phyloP scores from a whole-genome alignment of 2,888 invertebrate species.

The Electrophaes corylata region DNA sequence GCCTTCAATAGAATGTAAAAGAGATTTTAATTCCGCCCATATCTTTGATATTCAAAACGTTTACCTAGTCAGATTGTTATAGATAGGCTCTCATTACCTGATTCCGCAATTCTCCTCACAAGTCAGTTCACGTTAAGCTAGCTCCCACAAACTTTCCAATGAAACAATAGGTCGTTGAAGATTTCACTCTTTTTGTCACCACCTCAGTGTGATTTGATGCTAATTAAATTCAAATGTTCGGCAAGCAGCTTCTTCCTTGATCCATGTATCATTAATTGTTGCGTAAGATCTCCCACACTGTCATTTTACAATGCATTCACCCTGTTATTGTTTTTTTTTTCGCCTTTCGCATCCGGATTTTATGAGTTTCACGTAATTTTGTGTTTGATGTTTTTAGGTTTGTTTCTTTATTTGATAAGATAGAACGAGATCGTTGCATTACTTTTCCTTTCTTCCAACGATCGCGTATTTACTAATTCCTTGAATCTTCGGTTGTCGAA shows the following conservation, averaged over 20 bases:
- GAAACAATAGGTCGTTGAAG: conserved; percentile 74
- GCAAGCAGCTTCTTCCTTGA: conserved; percentile 63
- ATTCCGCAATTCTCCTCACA: conserved; percentile 70
- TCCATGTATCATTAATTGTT: conserved; percentile 51
- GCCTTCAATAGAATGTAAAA: conserved; percentile 5
- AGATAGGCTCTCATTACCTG: conserved; percentile 47
- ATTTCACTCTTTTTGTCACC: conserved; percentile 82
- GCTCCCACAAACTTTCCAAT: conserved; percentile 77
- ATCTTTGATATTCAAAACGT: conserved; percentile 19
- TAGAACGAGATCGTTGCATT: conserved; percentile 22
- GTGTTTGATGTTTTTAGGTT: conserved; percentile 23
- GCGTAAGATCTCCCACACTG: conserved; percentile 51
- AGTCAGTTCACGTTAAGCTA: conserved; percentile 50
- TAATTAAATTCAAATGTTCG: conserved; percentile 65
- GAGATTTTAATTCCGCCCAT: conserved; percentile 2
- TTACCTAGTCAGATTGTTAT: conserved; percentile 35
- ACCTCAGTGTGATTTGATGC: conserved; percentile 54
- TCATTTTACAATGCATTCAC: conserved; percentile 29
- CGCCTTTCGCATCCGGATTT: conserved; percentile 33
- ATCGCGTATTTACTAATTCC: conserved; percentile 3
- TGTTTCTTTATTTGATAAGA: conserved; percentile 29
- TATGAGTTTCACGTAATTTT: conserved; percentile 27
- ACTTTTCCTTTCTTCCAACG: conserved; percentile 6
- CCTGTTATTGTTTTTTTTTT: conserved; percentile 37
- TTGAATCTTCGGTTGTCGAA: conserved; percentile 3